Evolutionary conservation across 2,888 invertebrate species (phyloP).

Genomic region (Zygaena filipendulae): DNA sequence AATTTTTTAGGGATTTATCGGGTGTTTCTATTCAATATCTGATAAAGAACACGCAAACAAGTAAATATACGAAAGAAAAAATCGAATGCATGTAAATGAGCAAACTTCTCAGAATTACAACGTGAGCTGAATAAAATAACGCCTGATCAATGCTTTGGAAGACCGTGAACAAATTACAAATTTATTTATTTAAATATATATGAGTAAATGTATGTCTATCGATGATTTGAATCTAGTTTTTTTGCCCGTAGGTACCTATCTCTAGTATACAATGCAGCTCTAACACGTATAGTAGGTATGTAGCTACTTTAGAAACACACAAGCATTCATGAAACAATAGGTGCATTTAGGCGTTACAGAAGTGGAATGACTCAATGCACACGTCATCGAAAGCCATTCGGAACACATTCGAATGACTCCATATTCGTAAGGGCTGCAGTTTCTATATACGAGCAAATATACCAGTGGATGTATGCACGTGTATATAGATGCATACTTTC

Average conservation of each 20-base stretch:
- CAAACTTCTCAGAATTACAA: conserved; percentile 47
- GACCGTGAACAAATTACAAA: conserved; percentile 52
- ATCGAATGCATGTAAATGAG: conserved; percentile 54
- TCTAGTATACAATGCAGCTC: too few species aligned
- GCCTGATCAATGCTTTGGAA: conserved; percentile 57
- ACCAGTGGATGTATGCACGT: conserved; percentile 27
- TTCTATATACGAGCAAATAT: too few species aligned
- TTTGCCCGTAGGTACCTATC: too few species aligned
- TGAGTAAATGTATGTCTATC: too few species aligned
- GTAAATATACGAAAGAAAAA: conserved; percentile 42
- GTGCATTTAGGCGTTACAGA: conserved; percentile 57
- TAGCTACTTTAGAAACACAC: too few species aligned
- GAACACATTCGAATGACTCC: conserved; percentile 48
- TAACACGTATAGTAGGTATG: too few species aligned
- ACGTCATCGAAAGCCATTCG: conserved; percentile 64
- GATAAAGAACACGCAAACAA: conserved; percentile 42
- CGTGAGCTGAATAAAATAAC: conserved; percentile 57
- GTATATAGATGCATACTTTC: conserved; percentile 31
- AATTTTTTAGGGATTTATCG: too few species aligned
- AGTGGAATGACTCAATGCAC: conserved; percentile 49
- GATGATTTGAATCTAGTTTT: too few species aligned
- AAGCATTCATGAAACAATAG: conserved; percentile 48
- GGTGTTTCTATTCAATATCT: conserved; percentile 41
- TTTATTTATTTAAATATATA: too few species aligned
- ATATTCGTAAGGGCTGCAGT: conserved; percentile 40